Evolutionary conservation across 1,140 invertebrate species (phyloP).

Genomic region (Scaptomyza graminum): DNA sequence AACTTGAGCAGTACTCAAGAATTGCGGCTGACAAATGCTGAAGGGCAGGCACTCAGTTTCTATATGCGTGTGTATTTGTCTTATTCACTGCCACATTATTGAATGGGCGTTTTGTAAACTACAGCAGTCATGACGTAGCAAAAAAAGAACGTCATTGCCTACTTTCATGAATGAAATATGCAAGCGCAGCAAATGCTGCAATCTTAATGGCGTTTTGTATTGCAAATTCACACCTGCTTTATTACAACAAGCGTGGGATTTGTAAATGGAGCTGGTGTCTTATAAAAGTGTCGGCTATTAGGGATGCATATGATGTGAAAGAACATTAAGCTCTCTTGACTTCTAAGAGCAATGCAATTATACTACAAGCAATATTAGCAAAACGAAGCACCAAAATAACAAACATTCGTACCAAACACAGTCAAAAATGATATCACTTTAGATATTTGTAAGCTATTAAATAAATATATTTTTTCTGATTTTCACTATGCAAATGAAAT

Average conservation of each 20-base stretch:
- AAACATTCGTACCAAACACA: too few relatives aligned
- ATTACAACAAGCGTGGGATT: background rate
- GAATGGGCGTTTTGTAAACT: conserved; percentile 44
- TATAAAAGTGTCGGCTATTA: too few relatives aligned
- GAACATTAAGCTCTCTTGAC: too few relatives aligned
- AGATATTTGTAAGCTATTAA: background rate
- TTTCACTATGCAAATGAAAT: background rate
- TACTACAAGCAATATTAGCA: too few relatives aligned
- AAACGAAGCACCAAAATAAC: too few relatives aligned
- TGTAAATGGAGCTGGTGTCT: background rate
- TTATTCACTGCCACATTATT: conserved; percentile 34
- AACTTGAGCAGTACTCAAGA: conserved; percentile 26
- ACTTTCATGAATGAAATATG: conserved; percentile 47
- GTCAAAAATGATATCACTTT: too few relatives aligned
- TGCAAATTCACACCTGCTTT: conserved; percentile 6
- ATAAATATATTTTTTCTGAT: background rate
- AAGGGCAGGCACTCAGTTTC: conserved; percentile 53
- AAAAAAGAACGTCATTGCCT: conserved; percentile 41
- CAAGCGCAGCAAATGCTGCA: conserved; percentile 25
- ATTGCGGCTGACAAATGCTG: conserved; percentile 45
- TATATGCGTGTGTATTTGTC: conserved; percentile 6
- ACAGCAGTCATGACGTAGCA: conserved; percentile 12
- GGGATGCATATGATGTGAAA: background rate
- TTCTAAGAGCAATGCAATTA: too few relatives aligned
- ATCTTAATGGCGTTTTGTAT: conserved; percentile 9